phyloP scores from a whole-genome alignment of 2,113 vertebrate genomes.

The Perca fluviatilis region DNA sequence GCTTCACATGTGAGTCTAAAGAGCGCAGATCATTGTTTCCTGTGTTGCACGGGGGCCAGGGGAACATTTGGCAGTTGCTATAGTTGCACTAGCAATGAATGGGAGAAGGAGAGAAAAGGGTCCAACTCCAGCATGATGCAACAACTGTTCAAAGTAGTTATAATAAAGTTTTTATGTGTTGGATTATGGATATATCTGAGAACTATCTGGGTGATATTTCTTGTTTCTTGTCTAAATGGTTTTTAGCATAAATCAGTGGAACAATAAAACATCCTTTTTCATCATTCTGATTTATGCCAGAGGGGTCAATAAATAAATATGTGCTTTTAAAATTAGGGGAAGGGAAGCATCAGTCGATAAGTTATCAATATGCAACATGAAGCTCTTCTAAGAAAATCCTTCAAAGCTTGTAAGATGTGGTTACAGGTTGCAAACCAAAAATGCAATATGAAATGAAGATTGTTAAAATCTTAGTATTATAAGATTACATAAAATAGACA shows the following conservation, averaged over 20 bases:
- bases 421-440: background rate
- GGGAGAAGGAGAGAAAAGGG: conserved; percentile 26
- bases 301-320: background rate
- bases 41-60: conserved; percentile 66
- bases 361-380: background rate
- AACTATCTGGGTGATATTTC: background rate
- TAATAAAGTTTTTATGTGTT: conserved; percentile 52
- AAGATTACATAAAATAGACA: background rate
- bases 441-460: background rate
- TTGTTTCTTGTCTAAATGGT: background rate
- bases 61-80: conserved; percentile 77
- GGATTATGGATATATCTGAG: conserved; percentile 23
- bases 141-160: conserved; percentile 58
- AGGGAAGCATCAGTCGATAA: background rate
- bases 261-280: background rate
- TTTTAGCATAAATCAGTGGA: background rate
- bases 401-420: background rate
- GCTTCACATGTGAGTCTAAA: conserved; percentile 73
- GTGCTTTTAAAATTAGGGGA: background rate
- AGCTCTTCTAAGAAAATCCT: background rate
- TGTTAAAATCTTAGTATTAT: background rate
- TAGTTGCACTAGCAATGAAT: conserved; percentile 64
- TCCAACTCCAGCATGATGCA: conserved; percentile 61
- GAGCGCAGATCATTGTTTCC: conserved; percentile 72
- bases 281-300: background rate